These are phyloP conservation scores for Drosophila sucinea DNA, from an alignment of 1,140 invertebrate species.

Conservation along the genomic window DNA sequence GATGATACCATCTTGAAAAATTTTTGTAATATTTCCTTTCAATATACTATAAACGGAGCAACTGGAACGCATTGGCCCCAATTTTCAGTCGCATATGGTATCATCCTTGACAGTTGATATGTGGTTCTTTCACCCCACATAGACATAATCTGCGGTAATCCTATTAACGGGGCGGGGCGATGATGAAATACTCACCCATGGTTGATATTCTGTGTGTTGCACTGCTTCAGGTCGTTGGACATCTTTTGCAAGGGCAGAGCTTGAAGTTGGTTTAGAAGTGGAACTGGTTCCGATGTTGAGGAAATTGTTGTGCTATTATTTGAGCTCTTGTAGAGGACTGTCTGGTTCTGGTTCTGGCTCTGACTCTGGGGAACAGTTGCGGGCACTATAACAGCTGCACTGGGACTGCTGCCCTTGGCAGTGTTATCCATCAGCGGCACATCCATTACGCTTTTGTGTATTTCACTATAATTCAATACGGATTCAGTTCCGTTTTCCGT, in stretches of 20 bases:
- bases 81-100: neutral
- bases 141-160: constrained; percentile 59
- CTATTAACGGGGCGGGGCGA: constrained; percentile 40
- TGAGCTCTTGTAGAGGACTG: constrained; percentile 10
- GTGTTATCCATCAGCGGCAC: constrained; percentile 26
- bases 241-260: constrained; percentile 50
- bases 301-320: constrained; percentile 25
- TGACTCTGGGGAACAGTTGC: constrained; percentile 21
- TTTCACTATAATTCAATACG: neutral
- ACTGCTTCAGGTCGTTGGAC: constrained; percentile 60
- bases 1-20: neutral
- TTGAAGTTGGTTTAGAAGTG: constrained; percentile 55
- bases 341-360: neutral
- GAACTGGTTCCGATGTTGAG: constrained; percentile 41
- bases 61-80: neutral
- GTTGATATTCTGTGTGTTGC: constrained; percentile 32
- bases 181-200: constrained; percentile 61
- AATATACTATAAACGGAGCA: neutral
- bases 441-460: constrained; percentile 43
- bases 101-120: constrained; percentile 25
- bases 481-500: neutral
- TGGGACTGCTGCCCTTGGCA: constrained; percentile 8
- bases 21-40: neutral
- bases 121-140: constrained; percentile 9
- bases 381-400: constrained; percentile 55